Conservation (phyloP, 92 coral and sea anemone species). For the Metridium senile region DNA sequence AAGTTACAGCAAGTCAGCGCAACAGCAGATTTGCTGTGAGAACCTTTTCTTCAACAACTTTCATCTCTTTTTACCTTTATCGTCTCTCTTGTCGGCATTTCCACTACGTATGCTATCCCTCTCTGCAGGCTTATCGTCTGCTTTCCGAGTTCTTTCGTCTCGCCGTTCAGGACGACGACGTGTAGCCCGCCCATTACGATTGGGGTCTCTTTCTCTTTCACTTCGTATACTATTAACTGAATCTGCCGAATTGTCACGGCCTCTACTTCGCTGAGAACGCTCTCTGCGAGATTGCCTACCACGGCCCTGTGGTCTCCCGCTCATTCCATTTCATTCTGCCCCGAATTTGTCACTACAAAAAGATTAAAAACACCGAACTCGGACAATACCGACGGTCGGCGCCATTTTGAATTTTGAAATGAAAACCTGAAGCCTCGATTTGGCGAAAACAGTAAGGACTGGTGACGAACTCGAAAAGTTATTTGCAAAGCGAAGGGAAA, state of each 20-base stretch:
- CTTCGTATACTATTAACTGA: constrained; percentile 90
- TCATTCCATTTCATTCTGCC: constrained; percentile 99
- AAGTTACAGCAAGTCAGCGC: background rate
- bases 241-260: constrained; percentile 95
- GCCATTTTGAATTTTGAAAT: constrained; percentile 84
- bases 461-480: constrained; percentile 13
- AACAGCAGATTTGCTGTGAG: background rate
- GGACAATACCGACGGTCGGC: constrained; percentile 70
- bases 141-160: constrained; percentile 77
- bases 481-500: too few species aligned
- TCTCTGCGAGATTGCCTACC: constrained; percentile 99
- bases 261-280: constrained; percentile 96
- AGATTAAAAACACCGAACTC: constrained; percentile 63
- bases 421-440: constrained; percentile 48
- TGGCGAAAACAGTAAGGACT: constrained; percentile 14
- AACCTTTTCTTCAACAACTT: constrained; percentile 2
- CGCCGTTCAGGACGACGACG: constrained; percentile 88
- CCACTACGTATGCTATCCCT: constrained; percentile 62
- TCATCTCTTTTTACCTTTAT: constrained; percentile 43
- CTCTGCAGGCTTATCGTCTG: constrained; percentile 81
- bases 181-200: constrained; percentile 86
- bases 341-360: constrained; percentile 68
- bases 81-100: constrained; percentile 63
- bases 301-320: constrained; percentile 99
- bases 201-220: constrained; percentile 79